phyloP scores from a whole-genome alignment of 2,797 vertebrate species.

The Schizothorax lantsangensis region DNA sequence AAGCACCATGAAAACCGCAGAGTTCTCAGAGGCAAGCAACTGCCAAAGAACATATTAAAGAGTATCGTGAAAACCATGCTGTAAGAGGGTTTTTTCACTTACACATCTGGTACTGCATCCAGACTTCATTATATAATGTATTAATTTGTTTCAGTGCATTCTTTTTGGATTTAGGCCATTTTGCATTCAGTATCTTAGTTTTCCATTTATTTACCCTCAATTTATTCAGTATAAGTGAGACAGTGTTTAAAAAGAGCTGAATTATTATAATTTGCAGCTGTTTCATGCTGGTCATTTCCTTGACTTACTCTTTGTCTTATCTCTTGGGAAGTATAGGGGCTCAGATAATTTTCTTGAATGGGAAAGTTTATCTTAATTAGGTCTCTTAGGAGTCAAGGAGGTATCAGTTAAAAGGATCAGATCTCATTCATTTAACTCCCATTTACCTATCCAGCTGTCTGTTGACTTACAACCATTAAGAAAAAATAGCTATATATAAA shows the following conservation, averaged over 20 bases:
- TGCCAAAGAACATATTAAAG: conserved; percentile 10
- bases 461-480: not conserved
- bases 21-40: not conserved
- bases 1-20: not conserved
- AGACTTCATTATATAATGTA: not conserved
- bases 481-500: not conserved
- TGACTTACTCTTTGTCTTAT: conserved; percentile 26
- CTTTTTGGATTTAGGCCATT: not conserved
- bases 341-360: not conserved
- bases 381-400: conserved; percentile 17
- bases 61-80: not conserved
- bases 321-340: conserved; percentile 29
- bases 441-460: conserved; percentile 40
- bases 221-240: not conserved
- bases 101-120: not conserved
- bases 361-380: conserved; percentile 37
- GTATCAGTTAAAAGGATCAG: conserved; percentile 32
- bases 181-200: not conserved
- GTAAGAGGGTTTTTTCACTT: not conserved
- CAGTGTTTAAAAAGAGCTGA: not conserved
- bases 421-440: conserved; percentile 25
- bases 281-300: conserved; percentile 13
- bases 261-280: conserved; percentile 37
- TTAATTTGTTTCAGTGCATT: not conserved
- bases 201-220: not conserved